phyloP scores from a whole-genome alignment of 2,113 vertebrate genomes.

The Numenius arquata region DNA sequence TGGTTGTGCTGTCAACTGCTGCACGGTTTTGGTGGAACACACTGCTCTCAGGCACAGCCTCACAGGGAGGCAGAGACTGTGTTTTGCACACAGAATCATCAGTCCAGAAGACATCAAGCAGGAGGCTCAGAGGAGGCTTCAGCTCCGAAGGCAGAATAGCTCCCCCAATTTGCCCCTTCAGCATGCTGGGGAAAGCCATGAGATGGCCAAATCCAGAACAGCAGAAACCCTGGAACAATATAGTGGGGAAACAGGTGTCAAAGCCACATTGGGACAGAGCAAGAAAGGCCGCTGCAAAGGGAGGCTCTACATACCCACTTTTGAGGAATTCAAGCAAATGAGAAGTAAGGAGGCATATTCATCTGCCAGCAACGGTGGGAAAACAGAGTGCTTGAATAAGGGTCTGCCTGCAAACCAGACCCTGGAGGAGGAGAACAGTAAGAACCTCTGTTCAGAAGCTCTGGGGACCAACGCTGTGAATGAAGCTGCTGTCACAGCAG shows the following conservation, averaged over 20 bases:
- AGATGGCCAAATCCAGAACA: conserved; percentile 74
- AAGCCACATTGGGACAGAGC: background rate
- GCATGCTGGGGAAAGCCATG: conserved; percentile 32
- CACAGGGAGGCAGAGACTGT: conserved; percentile 24
- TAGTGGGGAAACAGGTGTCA: background rate
- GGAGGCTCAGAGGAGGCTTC: conserved; percentile 79
- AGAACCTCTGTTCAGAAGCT: background rate
- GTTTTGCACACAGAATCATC: conserved; percentile 59
- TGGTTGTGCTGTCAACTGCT: background rate
- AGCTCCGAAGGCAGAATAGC: conserved; percentile 84
- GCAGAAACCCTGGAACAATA: conserved; percentile 60
- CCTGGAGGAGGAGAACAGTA: background rate
- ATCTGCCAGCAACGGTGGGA: background rate
- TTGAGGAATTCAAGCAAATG: conserved; percentile 90
- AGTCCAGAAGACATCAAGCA: conserved; percentile 85
- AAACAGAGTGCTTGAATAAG: background rate
- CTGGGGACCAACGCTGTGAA: background rate
- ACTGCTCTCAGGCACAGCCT: background rate
- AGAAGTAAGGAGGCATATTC: conserved; percentile 72
- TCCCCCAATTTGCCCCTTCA: conserved; percentile 76
- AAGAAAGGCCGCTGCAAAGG: conserved; percentile 66
- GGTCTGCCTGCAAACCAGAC: background rate
- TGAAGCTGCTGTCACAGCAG: background rate
- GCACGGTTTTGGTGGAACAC: conserved; percentile 2
- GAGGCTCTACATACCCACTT: conserved; percentile 83